Evolutionary conservation across 2,113 vertebrate genomes (phyloP), one percentile per base, ranked within the genome.

Genomic region (Gymnarchus niloticus): DNA sequence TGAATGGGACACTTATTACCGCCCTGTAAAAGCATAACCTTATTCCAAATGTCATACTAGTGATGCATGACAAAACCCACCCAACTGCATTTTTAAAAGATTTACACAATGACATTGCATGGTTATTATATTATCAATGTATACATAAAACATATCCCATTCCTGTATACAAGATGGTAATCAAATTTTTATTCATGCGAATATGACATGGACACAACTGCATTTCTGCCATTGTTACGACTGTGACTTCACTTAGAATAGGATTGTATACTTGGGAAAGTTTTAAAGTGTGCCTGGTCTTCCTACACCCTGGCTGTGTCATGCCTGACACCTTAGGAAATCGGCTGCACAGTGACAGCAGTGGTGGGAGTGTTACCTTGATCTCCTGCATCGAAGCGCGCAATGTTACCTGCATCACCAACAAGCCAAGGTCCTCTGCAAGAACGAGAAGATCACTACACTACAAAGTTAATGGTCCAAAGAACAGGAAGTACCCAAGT

Each of bases 341-440:
- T 78, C 52, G 14, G 52, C 52, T 46, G 37, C 19, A 3, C 44
- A 0, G 19, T 78, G 76, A 48, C 76, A 78, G 76, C 37, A 21
- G 8, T 44, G 76, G 41, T 78, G 41, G 7, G 8, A 78, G 41
- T 2, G 23, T 78, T 46, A n/a, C 76, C 73, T 78, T 78, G 73
- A 78, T 78, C 73, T 48, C 76, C 76, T 41, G 41, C 23, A 21
- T 41, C 44, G 19, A 48, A 48, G 76, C 76, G 1, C 41, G 76
- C 44, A 54, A 82, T 33, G 51, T 56, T 82, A 82, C 54, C 80
- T 19, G 49, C 80, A 82, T 82, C 80, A 82, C 51, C 48, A 82
- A 19, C 80, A 82, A 28, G 49, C 51, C 80, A 56, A 82, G 51
- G 28, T 82, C 25, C 28, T n/a, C 51, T 54, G 28, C 49, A 54